Evolutionary conservation across 2,113 vertebrate genomes (phyloP).

Genomic region (Reinhardtius hippoglossoides): DNA sequence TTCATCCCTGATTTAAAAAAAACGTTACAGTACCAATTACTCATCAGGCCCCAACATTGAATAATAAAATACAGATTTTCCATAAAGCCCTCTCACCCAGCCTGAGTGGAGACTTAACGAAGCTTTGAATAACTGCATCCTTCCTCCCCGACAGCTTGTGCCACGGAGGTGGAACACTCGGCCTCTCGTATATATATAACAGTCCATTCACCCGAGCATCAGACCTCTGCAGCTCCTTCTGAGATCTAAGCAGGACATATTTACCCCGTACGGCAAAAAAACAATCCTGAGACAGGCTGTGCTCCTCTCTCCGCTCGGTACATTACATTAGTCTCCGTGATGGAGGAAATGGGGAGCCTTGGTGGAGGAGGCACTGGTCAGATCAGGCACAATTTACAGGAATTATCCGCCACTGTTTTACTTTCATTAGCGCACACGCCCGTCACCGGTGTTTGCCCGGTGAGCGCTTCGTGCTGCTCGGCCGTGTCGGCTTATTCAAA

Average conservation of each 20-base stretch:
- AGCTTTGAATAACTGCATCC: conserved; percentile 18
- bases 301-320: conserved; percentile 35
- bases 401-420: conserved; percentile 72
- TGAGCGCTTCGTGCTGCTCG: conserved; percentile 56
- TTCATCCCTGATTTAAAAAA: too few relatives aligned
- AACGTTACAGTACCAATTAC: too few relatives aligned
- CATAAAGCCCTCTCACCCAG: not conserved
- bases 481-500: conserved; percentile 67
- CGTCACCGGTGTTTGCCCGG: conserved; percentile 45
- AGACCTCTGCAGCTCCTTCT: conserved; percentile 6
- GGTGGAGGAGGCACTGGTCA: conserved; percentile 30
- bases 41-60: too few relatives aligned
- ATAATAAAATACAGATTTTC: too few relatives aligned
- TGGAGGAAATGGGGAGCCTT: conserved; percentile 12
- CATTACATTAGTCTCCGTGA: conserved; percentile 62
- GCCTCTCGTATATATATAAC: not conserved
- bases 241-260: conserved; percentile 12
- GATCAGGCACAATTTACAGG: conserved; percentile 68
- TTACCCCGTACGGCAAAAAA: conserved; percentile 32
- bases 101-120: conserved; percentile 7
- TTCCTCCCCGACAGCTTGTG: conserved; percentile 18
- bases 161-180: conserved; percentile 39
- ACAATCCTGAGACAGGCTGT: conserved; percentile 33
- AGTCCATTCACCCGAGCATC: conserved; percentile 7
- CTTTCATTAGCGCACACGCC: conserved; percentile 68